phyloP scores from a whole-genome alignment of 2,888 invertebrate species.

The Artemia sp. region DNA sequence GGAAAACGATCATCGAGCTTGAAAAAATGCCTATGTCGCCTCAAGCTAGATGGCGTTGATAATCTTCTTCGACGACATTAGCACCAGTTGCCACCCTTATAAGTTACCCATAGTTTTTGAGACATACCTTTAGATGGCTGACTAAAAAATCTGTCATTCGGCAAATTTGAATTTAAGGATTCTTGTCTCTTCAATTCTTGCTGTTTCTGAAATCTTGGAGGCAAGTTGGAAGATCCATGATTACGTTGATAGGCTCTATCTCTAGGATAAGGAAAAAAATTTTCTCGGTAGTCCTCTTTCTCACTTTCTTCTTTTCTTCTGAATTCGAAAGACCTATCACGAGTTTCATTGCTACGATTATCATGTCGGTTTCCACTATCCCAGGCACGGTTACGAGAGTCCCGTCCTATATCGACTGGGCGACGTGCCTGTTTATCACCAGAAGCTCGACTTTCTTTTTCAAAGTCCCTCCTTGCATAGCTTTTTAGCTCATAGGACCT shows the following conservation, averaged over 20 bases:
- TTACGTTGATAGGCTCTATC: neutral
- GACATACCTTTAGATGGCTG: too few species aligned
- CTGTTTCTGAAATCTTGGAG: constrained; percentile 18
- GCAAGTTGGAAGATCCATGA: constrained; percentile 11
- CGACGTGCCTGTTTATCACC: neutral
- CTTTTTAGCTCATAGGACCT: neutral
- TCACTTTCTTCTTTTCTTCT: constrained; percentile 6
- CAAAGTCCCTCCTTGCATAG: neutral
- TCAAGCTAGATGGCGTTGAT: too few species aligned
- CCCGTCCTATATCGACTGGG: neutral
- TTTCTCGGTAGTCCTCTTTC: neutral
- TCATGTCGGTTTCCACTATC: neutral
- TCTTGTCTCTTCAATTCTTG: constrained; percentile 17
- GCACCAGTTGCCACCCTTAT: too few species aligned
- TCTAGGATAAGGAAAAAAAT: neutral
- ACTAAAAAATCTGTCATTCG: too few species aligned
- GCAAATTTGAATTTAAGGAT: too few species aligned
- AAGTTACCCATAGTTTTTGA: too few species aligned
- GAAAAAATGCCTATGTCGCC: too few species aligned
- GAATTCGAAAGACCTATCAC: constrained; percentile 4
- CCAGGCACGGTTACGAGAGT: neutral
- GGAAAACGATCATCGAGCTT: too few species aligned
- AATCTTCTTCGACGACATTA: too few species aligned
- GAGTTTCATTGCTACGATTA: neutral
- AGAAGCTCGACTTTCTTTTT: neutral